Conservation (phyloP, 2,113 vertebrate species). For the Desmodus rotundus region DNA sequence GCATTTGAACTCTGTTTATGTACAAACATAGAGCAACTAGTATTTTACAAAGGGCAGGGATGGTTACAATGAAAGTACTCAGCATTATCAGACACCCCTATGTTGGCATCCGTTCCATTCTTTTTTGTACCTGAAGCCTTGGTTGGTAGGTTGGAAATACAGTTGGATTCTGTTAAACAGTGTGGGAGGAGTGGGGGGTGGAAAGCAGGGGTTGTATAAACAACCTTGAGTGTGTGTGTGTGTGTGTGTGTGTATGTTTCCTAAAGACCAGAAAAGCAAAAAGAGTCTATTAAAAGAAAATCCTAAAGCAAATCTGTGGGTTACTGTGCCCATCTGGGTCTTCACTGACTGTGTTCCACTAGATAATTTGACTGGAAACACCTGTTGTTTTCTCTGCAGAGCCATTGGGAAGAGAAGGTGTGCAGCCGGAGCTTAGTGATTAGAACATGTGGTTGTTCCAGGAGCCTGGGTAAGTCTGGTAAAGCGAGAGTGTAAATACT, state of each 20-base stretch:
- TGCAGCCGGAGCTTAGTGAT: not conserved
- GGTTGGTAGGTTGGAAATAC: not conserved
- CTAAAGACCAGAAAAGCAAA: not conserved
- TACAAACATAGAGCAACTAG: constrained; percentile 20
- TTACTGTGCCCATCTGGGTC: not conserved
- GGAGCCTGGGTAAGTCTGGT: constrained; percentile 45
- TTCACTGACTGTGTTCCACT: not conserved
- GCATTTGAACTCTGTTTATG: constrained; percentile 45
- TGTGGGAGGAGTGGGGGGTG: not conserved
- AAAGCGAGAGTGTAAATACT: constrained; percentile 62
- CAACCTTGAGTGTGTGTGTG: not conserved
- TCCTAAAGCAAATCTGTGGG: constrained; percentile 28
- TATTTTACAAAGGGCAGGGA: constrained; percentile 39
- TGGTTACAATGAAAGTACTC: constrained; percentile 33
- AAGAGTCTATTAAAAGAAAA: constrained; percentile 19
- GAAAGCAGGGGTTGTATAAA: not conserved
- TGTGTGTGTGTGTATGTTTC: not conserved
- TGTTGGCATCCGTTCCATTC: not conserved
- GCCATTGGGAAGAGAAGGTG: not conserved
- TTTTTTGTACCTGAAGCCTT: not conserved
- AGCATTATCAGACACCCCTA: not conserved
- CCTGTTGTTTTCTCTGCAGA: constrained; percentile 57
- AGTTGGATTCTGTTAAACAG: not conserved
- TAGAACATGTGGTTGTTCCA: not conserved
- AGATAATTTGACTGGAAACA: constrained; percentile 40